Evolutionary conservation across 2,113 vertebrate species (phyloP).

Genomic region (Anolis sagrei): DNA sequence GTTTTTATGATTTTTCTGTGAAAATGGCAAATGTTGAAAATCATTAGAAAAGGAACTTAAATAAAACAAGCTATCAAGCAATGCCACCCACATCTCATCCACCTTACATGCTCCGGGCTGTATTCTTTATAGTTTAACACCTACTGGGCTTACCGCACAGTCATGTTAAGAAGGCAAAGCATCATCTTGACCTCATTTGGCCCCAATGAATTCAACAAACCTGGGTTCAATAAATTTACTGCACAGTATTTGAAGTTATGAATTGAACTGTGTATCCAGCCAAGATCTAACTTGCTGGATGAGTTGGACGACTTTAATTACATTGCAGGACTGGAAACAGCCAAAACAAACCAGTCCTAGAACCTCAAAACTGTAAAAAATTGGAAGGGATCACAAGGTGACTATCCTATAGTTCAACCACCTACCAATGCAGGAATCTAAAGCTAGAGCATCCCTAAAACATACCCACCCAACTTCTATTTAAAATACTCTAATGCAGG

Average conservation of each 20-base stretch:
- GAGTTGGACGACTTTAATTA: background rate
- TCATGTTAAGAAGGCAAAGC: background rate
- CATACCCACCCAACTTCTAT: too few relatives aligned
- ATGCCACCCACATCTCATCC: background rate
- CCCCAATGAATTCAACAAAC: background rate
- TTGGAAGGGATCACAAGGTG: too few relatives aligned
- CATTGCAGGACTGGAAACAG: background rate
- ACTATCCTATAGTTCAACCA: too few relatives aligned
- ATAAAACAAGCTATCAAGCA: background rate
- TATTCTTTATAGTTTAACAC: background rate
- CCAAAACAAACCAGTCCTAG: too few relatives aligned
- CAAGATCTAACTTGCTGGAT: background rate
- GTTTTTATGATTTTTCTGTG: too few relatives aligned
- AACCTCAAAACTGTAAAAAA: too few relatives aligned
- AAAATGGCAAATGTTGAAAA: background rate
- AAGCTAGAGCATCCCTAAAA: too few relatives aligned
- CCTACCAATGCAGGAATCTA: too few relatives aligned
- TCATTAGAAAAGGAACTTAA: background rate
- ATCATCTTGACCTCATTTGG: background rate
- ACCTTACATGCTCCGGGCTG: background rate
- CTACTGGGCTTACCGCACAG: background rate
- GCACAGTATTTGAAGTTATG: background rate
- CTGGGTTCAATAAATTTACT: background rate
- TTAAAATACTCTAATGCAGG: too few relatives aligned
- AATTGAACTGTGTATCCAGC: background rate